Conservation (phyloP, 2,113 vertebrate genomes). For the Eubucco bourcierii region DNA sequence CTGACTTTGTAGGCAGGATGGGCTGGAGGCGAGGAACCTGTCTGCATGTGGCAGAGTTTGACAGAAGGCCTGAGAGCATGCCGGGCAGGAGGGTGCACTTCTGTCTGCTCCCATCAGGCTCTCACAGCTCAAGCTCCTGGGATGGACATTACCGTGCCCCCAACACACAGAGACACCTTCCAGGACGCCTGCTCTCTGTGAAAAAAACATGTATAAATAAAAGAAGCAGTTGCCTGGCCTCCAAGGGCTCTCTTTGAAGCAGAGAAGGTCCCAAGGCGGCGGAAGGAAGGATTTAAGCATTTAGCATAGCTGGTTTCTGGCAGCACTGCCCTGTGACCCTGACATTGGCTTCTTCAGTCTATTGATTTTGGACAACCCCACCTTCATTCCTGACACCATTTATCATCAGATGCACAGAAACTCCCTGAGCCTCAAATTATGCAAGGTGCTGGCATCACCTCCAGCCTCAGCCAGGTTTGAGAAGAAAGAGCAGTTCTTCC, state of each 20-base stretch:
- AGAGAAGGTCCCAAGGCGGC: not conserved
- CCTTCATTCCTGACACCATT: constrained; percentile 31
- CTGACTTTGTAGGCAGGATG: not conserved
- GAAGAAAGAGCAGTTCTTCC: constrained; percentile 50
- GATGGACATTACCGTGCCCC: not conserved
- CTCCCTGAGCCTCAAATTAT: constrained; percentile 5
- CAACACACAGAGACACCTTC: not conserved
- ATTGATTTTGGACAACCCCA: constrained; percentile 58
- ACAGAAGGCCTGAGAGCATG: fast-evolving
- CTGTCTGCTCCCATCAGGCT: not conserved
- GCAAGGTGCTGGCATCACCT: not conserved
- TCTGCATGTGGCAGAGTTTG: fast-evolving
- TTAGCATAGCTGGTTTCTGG: constrained; percentile 47
- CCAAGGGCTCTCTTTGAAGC: not conserved
- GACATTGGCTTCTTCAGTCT: constrained; percentile 6
- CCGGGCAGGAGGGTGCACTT: not conserved
- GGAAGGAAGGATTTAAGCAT: constrained; percentile 59
- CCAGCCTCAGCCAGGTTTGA: not conserved
- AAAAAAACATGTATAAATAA: not conserved
- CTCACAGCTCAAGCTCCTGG: not conserved
- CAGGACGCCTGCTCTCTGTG: not conserved
- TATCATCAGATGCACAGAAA: constrained; percentile 31
- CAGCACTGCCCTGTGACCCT: not conserved
- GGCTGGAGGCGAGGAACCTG: not conserved
- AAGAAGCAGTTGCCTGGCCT: not conserved